A percentile compares a stretch with the other conserved stretches of the same genome.
Evolutionary conservation across 1,140 invertebrate species (phyloP).

Genomic region (Pemphigus obesinymphae): DNA sequence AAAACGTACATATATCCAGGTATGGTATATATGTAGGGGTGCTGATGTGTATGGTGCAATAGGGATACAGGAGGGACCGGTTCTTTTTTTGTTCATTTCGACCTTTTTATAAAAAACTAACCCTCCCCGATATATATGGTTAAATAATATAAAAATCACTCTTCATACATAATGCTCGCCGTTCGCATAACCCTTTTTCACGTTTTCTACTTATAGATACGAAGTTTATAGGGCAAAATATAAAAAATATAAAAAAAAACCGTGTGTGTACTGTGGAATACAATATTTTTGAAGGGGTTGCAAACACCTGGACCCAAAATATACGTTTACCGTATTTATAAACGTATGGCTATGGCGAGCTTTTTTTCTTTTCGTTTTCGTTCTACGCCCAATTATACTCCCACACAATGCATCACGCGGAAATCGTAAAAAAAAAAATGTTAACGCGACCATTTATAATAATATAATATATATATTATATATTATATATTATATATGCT

Average conservation of each 20-base stretch:
- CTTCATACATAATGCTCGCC: slow-evolving; percentile 29
- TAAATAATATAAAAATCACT: slow-evolving; percentile 36
- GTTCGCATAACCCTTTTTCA: slow-evolving; percentile 30
- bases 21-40: not conserved
- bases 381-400: not conserved
- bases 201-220: slow-evolving; percentile 15
- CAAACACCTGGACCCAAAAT: slow-evolving; percentile 26
- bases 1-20: not conserved
- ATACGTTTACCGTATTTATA: not conserved
- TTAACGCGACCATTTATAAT: not conserved
- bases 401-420: not conserved
- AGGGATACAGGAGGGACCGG: slow-evolving; percentile 23
- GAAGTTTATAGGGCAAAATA: not conserved
- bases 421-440: not conserved
- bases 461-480: not conserved
- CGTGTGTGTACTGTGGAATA: not conserved
- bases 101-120: slow-evolving; percentile 37
- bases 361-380: not conserved
- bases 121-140: not conserved
- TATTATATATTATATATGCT: not conserved
- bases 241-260: not conserved
- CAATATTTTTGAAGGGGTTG: slow-evolving; percentile 36
- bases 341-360: not conserved
- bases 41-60: not conserved
- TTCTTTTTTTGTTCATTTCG: slow-evolving; percentile 35